Percentiles rank a stretch among this genome's conserved stretches.
These are phyloP conservation scores for Synchiropus splendidus DNA, from an alignment of 2,113 vertebrate species.

Conservation along the genomic window DNA sequence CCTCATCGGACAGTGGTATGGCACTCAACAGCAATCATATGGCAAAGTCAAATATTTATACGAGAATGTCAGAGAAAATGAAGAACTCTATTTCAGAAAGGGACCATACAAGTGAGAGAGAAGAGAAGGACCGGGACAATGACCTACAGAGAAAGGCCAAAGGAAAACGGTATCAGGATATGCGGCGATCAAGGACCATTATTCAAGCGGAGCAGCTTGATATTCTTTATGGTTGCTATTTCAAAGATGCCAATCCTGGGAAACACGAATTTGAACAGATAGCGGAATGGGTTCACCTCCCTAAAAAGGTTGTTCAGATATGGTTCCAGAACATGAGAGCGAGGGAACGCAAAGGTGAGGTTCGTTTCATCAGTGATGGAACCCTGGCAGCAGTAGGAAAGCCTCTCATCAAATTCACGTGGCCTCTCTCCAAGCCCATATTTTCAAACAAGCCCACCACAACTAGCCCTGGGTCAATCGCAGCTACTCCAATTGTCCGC, in stretches of 20 bases:
- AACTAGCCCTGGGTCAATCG: slow-evolving; percentile 51
- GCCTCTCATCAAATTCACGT: slow-evolving; percentile 72
- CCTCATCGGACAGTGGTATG: slow-evolving; percentile 43
- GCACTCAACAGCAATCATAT: slow-evolving; percentile 53
- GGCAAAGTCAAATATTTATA: slow-evolving; percentile 55
- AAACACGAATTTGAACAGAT: slow-evolving; percentile 87
- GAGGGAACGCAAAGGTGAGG: slow-evolving; percentile 82
- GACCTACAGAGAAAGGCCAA: slow-evolving; percentile 58
- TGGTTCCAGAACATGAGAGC: slow-evolving; percentile 94
- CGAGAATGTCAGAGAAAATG: slow-evolving; percentile 55
- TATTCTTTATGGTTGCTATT: slow-evolving; percentile 83
- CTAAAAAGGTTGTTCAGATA: slow-evolving; percentile 88
- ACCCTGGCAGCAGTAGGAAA: slow-evolving; percentile 69
- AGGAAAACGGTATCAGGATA: slow-evolving; percentile 63
- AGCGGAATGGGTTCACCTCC: slow-evolving; percentile 83
- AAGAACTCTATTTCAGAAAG: slow-evolving; percentile 44
- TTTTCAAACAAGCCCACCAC: slow-evolving; percentile 51
- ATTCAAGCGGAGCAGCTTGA: slow-evolving; percentile 87
- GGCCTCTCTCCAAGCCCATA: slow-evolving; percentile 61
- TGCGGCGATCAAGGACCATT: slow-evolving; percentile 79
- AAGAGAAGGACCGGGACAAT: slow-evolving; percentile 36
- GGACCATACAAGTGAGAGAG: slow-evolving; percentile 46
- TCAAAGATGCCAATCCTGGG: slow-evolving; percentile 84
- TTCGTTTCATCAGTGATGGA: slow-evolving; percentile 73
- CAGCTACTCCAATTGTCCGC: slow-evolving; percentile 50